These are phyloP conservation scores for Heterotis niloticus DNA, from an alignment of 2,113 vertebrate genomes.

Conservation along the genomic window DNA sequence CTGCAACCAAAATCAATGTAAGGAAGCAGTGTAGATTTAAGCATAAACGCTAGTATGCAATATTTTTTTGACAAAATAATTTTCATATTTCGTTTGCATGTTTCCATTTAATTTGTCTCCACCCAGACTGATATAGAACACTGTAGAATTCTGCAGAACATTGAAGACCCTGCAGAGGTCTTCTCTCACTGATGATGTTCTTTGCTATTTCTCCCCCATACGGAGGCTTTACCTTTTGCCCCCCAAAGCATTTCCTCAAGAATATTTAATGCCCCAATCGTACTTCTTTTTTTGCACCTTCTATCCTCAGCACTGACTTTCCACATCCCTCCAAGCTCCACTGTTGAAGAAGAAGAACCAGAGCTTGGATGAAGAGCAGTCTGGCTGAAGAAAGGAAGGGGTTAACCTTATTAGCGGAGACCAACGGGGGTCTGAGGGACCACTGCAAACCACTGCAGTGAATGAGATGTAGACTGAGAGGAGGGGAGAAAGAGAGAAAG, in stretches of 20 bases:
- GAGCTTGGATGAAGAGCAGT: conserved; percentile 43
- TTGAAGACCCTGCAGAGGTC: not conserved
- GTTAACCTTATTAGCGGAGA: conserved; percentile 88
- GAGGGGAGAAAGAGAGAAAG: conserved; percentile 69
- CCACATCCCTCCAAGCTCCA: not conserved
- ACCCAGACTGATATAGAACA: too few species aligned
- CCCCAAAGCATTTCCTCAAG: not conserved
- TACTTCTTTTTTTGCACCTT: not conserved
- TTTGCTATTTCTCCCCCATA: not conserved
- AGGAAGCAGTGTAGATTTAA: too few species aligned
- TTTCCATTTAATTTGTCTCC: too few species aligned
- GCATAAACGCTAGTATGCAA: too few species aligned
- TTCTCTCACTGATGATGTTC: not conserved
- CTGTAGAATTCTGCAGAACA: too few species aligned
- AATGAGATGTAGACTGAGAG: conserved; percentile 66
- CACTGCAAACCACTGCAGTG: conserved; percentile 93
- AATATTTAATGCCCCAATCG: conserved; percentile 13
- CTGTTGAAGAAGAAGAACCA: conserved; percentile 35
- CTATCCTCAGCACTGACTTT: too few species aligned
- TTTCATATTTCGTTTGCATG: too few species aligned
- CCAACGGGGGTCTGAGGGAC: conserved; percentile 93
- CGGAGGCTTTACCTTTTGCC: conserved; percentile 3
- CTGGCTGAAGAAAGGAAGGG: conserved; percentile 60
- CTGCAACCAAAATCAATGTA: too few species aligned
- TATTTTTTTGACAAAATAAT: too few species aligned